Evolutionary conservation across 2,888 invertebrate genomes (phyloP), one percentile per base, ranked within the genome.

Genomic region (Pinctada fucata): DNA sequence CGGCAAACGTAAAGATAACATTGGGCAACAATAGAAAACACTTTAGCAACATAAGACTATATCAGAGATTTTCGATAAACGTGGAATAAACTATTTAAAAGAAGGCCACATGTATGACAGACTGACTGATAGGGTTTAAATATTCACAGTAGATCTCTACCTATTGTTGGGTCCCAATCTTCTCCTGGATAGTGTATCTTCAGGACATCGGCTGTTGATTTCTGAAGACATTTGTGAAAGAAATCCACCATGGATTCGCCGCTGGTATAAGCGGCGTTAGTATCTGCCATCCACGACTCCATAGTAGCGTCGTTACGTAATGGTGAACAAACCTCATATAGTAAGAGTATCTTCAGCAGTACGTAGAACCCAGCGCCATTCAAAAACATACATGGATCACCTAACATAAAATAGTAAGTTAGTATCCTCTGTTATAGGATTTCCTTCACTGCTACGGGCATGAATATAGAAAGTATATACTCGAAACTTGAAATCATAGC

Each of bases 351-450:
- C 66, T 74, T 74, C 6, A 74, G 50, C 4, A 74, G 66, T 13
- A 74, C n/a, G 50, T 66, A 65, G 50, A 66, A 74, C 13, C 63
- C 74, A 10, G 48, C 63, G 48, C 74, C 74, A 66, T 16, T 74
- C 13, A 74, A 66, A 16, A 74, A 74, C 50, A 49, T 58, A 66
- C 74, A 74, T 16, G 74, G 74, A 66, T 74, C 74, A 5, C 74
- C 74, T 74, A 31, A n/a, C 4, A 3, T n/a, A 64, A 58, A 64
- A 47, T 64, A 47, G 2, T 65, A 31, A 31, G 31, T 31, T 31
- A 31, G 31, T 31, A 31, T 31, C 31, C 31, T 31, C 31, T 31
- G 31, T 31, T 31, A 31, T 31, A 31, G 31, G 31, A 31, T 31
- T 31, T 31, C 31, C 31, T 31, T 31, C 31, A 31, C 31, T 31